Conservation (phyloP, 53 echinoderm and acorn worm species). For the Holothuria scabra region DNA sequence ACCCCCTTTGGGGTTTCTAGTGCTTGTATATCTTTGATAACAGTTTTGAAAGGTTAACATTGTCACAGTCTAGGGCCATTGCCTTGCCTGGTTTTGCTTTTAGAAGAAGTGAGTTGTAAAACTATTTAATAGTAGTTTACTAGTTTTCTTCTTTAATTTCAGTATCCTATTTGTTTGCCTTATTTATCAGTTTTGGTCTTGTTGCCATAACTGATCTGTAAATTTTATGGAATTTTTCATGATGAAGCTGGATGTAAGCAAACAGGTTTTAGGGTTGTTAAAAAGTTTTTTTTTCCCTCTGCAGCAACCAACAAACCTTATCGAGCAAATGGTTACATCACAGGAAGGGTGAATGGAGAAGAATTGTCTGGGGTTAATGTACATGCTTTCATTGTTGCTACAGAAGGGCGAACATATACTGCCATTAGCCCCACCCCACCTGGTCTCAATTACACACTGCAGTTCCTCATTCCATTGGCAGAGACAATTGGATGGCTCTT, state of each 20-base stretch:
- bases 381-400: slow-evolving; percentile 73
- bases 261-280: too few species aligned
- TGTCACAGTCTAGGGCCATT: too few species aligned
- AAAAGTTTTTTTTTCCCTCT: not conserved
- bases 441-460: slow-evolving; percentile 68
- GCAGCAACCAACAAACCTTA: slow-evolving; percentile 18
- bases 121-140: too few species aligned
- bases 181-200: not conserved
- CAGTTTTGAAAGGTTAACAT: too few species aligned
- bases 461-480: slow-evolving; percentile 67
- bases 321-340: slow-evolving; percentile 39
- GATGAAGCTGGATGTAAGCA: too few species aligned
- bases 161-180: too few species aligned
- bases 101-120: too few species aligned
- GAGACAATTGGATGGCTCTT: slow-evolving; percentile 92
- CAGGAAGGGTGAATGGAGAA: slow-evolving; percentile 33
- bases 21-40: too few species aligned
- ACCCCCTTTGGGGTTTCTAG: too few species aligned
- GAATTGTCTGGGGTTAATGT: slow-evolving; percentile 35
- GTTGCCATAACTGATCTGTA: not conserved
- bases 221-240: too few species aligned
- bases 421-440: slow-evolving; percentile 80
- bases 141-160: too few species aligned
- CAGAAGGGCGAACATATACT: slow-evolving; percentile 79
- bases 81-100: too few species aligned